Base-by-base conservation (phyloP, 2,888 invertebrate species). In the Microplitis deprimator region DNA sequence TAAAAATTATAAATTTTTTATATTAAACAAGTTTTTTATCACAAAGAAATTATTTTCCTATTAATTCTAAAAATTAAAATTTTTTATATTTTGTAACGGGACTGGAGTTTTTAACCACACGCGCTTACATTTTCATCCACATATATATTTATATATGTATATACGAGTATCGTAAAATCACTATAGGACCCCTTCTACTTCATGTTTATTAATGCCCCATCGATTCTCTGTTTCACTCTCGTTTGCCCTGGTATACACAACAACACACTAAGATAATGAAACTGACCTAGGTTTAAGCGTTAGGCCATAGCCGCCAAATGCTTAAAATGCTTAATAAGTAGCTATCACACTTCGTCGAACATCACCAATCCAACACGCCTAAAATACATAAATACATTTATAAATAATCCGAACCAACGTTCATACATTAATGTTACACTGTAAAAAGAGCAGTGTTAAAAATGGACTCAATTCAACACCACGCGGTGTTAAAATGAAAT, bases 181-280 rank as follows among this genome's bases (percentile, higher is more conserved):
- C 13, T n/a, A 61, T n/a, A 61, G 59, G 71, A 39, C 16, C 40
- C 17, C 40, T 40, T 50, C 64, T 13, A 8, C 83, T 86, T 87
- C 87, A 87, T 87, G 86, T 87, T 86, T 87, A 87, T 87, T 87
- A 87, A 86, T 87, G 87, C 80, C 82, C 81, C 82, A 87, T 87
- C 86, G 87, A 87, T 86, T 87, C 81, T 79, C 80, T 82, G 79
- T 82, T 86, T 86, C 85, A 81, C 79, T 77, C 73, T 77, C 73
- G 73, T 77, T 77, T 77, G 73, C 77, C 50, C 73, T 64, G 41
- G 6, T 50, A 16, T 40, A 10, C 71, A 60, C n/a, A 16, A 62
- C 38, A 10, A 41, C 71, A 71, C 70, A 70, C 38, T 41, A 82
- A 84, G 85, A 87, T 88, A 87, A 87, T 85, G 87, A 85, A 85